Base-by-base conservation (phyloP, 1,140 invertebrate genomes). In the Drosophila funebris region DNA sequence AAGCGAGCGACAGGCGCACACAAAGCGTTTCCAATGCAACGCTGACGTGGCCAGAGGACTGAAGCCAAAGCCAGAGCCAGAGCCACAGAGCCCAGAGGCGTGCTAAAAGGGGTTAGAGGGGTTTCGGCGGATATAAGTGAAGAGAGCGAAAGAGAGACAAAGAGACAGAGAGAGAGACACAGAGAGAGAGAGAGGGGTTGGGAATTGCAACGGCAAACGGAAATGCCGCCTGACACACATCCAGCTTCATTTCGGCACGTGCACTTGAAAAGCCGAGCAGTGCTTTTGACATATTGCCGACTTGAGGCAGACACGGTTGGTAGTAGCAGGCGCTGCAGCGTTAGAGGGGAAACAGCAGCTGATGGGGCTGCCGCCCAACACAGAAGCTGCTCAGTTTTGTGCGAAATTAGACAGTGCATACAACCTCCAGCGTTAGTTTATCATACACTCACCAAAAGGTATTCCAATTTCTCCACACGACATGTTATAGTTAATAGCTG, bases 171-270 rank as follows among this genome's bases (percentile, higher is more conserved):
- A 0, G 29, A 2, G n/a, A n/a, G n/a, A n/a, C n/a, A n/a, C n/a
- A n/a, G n/a, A n/a, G n/a, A n/a, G n/a, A n/a, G 13, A n/a, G 0
- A 18, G 48, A 24, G 7, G 14, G 16, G 9, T n/a, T 8, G 20
- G 16, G 14, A 20, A 1, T 22, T 44, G 50, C 29, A 18, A 56
- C 24, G 29, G 57, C 8, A 54, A 64, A 39, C 62, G 70, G 79
- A 81, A 80, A 67, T 73, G 73, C 78, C 73, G 74, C 50, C 73
- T 84, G 81, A 84, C 81, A 84, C 73, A 85, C 81, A 73, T 85
- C 73, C 81, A 73, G 76, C 68, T 85, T 83, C 81, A 84, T 84
- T 84, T 84, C 39, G 77, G 81, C 76, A 85, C 81, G 81, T 85
- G 81, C 81, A 84, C 77, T 80, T 85, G 81, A 84, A 85, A 85